A percentile compares a stretch with the other conserved stretches of the same genome.
Evolutionary conservation across 2,888 invertebrate genomes (phyloP).

Genomic region (Toxonevra muliebris): DNA sequence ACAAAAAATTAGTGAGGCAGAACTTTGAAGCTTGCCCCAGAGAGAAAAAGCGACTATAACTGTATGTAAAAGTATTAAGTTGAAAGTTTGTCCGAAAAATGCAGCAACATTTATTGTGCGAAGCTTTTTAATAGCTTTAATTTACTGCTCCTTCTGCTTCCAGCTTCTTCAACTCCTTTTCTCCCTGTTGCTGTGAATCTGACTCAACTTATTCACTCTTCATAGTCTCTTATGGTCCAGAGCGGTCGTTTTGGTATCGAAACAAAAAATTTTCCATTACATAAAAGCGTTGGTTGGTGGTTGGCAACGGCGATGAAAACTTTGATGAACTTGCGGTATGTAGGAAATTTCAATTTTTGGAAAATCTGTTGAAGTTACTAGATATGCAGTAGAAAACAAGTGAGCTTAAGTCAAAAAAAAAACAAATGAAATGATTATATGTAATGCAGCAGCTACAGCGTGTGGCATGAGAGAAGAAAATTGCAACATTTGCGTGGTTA

Average conservation of each 20-base stretch:
- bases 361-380: too few relatives aligned
- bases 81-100: slow-evolving; percentile 9
- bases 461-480: too few relatives aligned
- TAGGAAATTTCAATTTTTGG: background rate
- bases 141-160: slow-evolving; percentile 24
- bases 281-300: too few relatives aligned
- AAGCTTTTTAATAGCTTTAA: slow-evolving; percentile 26
- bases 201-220: too few relatives aligned
- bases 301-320: background rate
- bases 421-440: too few relatives aligned
- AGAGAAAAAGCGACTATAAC: background rate
- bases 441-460: too few relatives aligned
- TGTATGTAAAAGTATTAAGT: background rate
- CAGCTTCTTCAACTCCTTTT: background rate
- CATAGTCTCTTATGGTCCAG: too few relatives aligned
- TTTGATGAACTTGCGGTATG: slow-evolving; percentile 1
- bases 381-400: too few relatives aligned
- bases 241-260: too few relatives aligned
- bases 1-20: slow-evolving; percentile 26
- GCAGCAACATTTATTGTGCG: slow-evolving; percentile 11
- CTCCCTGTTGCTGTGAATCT: background rate
- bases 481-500: too few relatives aligned
- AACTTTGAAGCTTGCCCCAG: slow-evolving; percentile 23
- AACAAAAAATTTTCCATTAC: too few relatives aligned
- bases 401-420: too few relatives aligned